Evolutionary conservation across 2,113 vertebrate genomes (phyloP), one percentile per base, ranked within the genome.

Genomic region (Limanda limanda): DNA sequence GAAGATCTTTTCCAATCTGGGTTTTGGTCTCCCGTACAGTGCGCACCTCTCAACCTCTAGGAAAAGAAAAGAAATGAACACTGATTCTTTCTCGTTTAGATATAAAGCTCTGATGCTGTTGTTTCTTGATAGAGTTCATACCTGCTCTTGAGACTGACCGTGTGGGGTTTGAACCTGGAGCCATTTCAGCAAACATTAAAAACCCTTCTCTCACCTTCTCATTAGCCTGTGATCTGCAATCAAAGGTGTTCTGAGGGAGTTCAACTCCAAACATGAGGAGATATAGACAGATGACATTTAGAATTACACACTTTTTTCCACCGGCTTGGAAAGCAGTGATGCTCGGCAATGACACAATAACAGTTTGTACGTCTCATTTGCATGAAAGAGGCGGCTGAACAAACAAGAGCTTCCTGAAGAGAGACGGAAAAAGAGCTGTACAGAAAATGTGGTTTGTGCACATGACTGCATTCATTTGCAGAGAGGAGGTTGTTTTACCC

Each of bases 261-360:
- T 10, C 24, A 67, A 71, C 70, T 47, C 24, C 31, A 76, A 12
- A 42, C 81, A 87, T 8, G 60, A 15, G 40, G 72, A 88, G 83
- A 90, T 90, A 92, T 89, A 94, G 88, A 83, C 73, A 71, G 37
- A 70, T 94, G 89, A 92, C 93, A 91, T 95, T 93, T 92, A 92
- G 82, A 74, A 40, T 86, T 84, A 78, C 79, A 83, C 59, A 75
- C 37, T 35, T 83, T 81, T 23, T 89, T 94, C 93, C 93, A 84
- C 71, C 17, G 13, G 45, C 75, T 69, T 88, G 92, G 93, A 94
- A 93, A 93, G 82, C 89, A 35, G 42, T 35, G 45, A 45, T 58
- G 37, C 63, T 68, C 23, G 45, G 69, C 61, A 83, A 85, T 52
- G 23, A 68, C 63, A 77, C 40, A 42, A 11, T 12, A 42, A 54